Base-by-base conservation (phyloP, 2,888 invertebrate genomes). In the Epirrita christyi region DNA sequence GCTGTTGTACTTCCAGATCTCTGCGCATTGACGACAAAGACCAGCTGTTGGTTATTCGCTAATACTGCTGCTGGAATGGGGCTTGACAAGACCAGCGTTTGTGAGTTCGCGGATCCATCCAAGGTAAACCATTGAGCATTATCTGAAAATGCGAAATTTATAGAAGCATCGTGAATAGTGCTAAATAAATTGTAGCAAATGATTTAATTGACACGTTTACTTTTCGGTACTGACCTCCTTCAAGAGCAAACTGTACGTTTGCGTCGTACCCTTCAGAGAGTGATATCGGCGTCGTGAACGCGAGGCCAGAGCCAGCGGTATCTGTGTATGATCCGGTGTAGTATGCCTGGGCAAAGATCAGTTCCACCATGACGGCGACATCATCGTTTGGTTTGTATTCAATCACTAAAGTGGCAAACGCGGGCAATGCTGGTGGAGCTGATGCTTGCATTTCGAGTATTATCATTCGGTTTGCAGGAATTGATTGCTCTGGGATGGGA, bases 41-140 rank as follows among this genome's bases (percentile, higher is more conserved):
- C 62, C 42, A 73, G 63, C 44, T 70, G 63, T 6, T 55, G 56
- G 41, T 70, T 67, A 43, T 55, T 71, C 9, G 57, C 49, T 15
- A 71, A n/a, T 14, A 75, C 64, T 32, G 60, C 68, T 6, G 65
- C 46, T 7, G 78, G 76, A 40, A 78, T 66, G 0, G 65, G 50
- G 10, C 38, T 61, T 4, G 43, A 49, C 2, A 71, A 6, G 5
- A 44, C 49, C 27, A 75, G 27, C n/a, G 47, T 58, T 10, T 61
- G 46, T 2, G 65, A 60, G 34, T 73, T 59, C 15, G 40, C 46
- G 9, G 34, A 32, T 8, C 50, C 58, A 21, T 55, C 41, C 43
- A 61, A 55, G 0, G 43, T 38, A 32, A 66, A 66, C 55, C 56
- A 63, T 41, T 48, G 50, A 2, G 63, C 34, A 9, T 42, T 21